Percentiles rank a stretch among this genome's conserved stretches.
Conservation (phyloP, 2,888 invertebrate species). For the Catocala sponsa region DNA sequence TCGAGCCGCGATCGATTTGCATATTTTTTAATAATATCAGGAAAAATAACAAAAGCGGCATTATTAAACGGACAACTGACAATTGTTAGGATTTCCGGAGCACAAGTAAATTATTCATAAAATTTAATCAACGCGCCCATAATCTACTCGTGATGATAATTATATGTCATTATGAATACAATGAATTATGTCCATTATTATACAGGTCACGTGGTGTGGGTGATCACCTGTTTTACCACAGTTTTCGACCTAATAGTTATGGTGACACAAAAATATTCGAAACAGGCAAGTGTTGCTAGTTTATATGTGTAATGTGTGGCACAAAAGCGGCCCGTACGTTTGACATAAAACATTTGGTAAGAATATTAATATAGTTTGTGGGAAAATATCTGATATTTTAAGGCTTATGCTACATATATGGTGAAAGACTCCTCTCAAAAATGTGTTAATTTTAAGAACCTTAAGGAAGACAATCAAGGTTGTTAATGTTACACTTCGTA, state of each 20-base stretch:
- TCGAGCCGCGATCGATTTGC: slow-evolving; percentile 82
- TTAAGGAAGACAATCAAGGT: too few relatives aligned
- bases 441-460: too few relatives aligned
- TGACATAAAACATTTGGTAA: not conserved
- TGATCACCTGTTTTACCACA: slow-evolving; percentile 33
- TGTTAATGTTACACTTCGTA: too few relatives aligned
- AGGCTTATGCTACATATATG: too few relatives aligned
- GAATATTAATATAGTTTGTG: slow-evolving; percentile 7
- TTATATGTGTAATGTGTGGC: slow-evolving; percentile 1
- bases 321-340: not conserved
- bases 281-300: slow-evolving; percentile 2
- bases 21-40: slow-evolving; percentile 86
- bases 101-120: slow-evolving; percentile 80
- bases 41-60: slow-evolving; percentile 79
- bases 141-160: slow-evolving; percentile 75
- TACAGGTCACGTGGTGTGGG: slow-evolving; percentile 25
- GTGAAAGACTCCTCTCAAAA: too few relatives aligned
- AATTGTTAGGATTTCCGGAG: slow-evolving; percentile 83
- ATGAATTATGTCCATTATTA: slow-evolving; percentile 50
- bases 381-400: slow-evolving; percentile 1
- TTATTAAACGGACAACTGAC: slow-evolving; percentile 74
- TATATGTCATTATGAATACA: slow-evolving; percentile 66
- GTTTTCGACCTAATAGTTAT: slow-evolving; percentile 12
- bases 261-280: slow-evolving; percentile 7
- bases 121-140: slow-evolving; percentile 79